Evolutionary conservation across 1,140 invertebrate genomes (phyloP), one percentile per base, ranked within the genome.

Genomic region (Drosophila bipectinata): DNA sequence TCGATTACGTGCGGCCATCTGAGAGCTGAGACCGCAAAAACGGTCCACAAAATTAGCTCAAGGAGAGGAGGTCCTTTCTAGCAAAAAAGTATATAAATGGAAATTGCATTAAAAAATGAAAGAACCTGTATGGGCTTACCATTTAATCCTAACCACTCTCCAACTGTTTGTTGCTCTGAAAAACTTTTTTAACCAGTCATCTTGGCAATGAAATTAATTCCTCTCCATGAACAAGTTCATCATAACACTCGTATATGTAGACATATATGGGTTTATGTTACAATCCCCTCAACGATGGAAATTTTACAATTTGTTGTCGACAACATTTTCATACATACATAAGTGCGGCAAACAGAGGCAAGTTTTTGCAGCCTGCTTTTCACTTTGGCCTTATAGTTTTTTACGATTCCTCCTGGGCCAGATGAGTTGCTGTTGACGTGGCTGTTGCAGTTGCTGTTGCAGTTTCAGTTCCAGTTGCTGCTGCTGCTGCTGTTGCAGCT

Each of bases 1-100:
- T 72, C 73, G 62, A 74, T 75, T 74, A 75, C 63, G 71, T 75
- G 71, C 47, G 63, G 45, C 71, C 57, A 80, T 67, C 71, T 79
- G 77, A 75, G 59, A 30, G 37, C 45, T 44, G 44, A 60, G 39
- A 67, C 72, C 72, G 61, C 72, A 75, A 75, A 75, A 69, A 75
- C 41, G 58, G 61, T 48, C n/a, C n/a, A n/a, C n/a, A n/a, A 75
- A 75, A 75, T 74, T 75, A 75, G 72, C 39, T 28, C 60, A 51
- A 34, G 4, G 34, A 51, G n/a, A 44, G n/a, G 41, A 26, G n/a
- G 44, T 18, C 0, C 8, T 30, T 37, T n/a, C 3, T 15, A 5
- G 4, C 1, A 45, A 34, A 41, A 24, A 24, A 7, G 28, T 30
- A 14, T 52, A 15, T 9, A 52, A 52, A 49, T 49, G 15, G 30